phyloP scores from a whole-genome alignment of 2,797 vertebrate species.

The Amphiprion clarkii region DNA sequence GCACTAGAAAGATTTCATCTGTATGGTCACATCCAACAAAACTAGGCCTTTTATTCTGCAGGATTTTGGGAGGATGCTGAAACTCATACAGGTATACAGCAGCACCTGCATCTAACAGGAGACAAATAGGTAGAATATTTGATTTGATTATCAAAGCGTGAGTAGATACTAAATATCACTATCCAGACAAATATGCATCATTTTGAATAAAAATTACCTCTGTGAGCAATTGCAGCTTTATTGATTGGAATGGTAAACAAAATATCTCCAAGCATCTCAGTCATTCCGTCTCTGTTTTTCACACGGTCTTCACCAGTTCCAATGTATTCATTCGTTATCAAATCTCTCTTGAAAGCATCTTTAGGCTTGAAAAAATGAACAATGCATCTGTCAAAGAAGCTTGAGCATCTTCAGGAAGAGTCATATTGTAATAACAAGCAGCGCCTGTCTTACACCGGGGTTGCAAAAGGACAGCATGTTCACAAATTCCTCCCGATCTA shows the following conservation, averaged over 20 bases:
- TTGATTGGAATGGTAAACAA: conserved; percentile 81
- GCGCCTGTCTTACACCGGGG: conserved; percentile 69
- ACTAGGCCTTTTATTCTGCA: conserved; percentile 74
- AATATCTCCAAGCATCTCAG: conserved; percentile 82
- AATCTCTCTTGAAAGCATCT: conserved; percentile 40
- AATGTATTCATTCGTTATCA: conserved; percentile 81
- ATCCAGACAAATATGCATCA: neutral
- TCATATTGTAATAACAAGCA: neutral
- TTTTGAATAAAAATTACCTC: conserved; percentile 81
- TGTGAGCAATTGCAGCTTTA: conserved; percentile 82
- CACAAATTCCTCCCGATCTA: conserved; percentile 59
- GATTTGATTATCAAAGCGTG: too few species aligned
- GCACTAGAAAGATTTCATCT: conserved; percentile 86
- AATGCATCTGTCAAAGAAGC: conserved; percentile 11
- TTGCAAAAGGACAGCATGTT: conserved; percentile 17
- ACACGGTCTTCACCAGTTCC: conserved; percentile 69
- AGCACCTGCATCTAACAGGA: conserved; percentile 76
- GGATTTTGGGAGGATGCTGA: conserved; percentile 74
- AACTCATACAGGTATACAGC: conserved; percentile 91
- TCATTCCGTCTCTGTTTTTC: conserved; percentile 81
- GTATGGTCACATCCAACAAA: conserved; percentile 88
- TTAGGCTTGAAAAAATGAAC: conserved; percentile 56
- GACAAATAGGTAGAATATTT: neutral
- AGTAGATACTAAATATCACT: neutral
- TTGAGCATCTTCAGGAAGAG: neutral